These are phyloP conservation scores for Anticlea derivata DNA, from an alignment of 2,888 invertebrate species.

Conservation along the genomic window DNA sequence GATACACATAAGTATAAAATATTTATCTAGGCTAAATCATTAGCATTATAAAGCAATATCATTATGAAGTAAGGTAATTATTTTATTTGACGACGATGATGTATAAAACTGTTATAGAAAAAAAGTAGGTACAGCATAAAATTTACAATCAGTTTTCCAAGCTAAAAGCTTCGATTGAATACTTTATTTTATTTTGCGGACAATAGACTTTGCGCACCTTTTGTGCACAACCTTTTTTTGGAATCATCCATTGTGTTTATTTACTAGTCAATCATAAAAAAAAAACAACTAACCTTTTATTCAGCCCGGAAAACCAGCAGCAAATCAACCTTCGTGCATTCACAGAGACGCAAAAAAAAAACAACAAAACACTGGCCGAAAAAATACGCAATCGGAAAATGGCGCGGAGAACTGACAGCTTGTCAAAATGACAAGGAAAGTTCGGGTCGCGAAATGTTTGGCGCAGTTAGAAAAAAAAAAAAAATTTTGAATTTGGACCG, in stretches of 20 bases:
- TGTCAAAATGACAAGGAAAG: slow-evolving; percentile 43
- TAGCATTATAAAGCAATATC: too few species aligned
- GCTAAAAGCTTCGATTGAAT: not conserved
- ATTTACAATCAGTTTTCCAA: too few species aligned
- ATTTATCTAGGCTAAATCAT: too few species aligned
- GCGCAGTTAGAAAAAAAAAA: slow-evolving; percentile 31
- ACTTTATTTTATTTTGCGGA: not conserved
- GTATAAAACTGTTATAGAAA: too few species aligned
- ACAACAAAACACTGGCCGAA: slow-evolving; percentile 45
- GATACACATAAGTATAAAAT: too few species aligned
- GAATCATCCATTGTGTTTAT: slow-evolving; percentile 20
- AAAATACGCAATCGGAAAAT: slow-evolving; percentile 49
- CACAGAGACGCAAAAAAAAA: slow-evolving; percentile 37
- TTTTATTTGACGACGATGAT: too few species aligned
- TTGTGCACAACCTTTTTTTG: not conserved
- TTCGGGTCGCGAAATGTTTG: slow-evolving; percentile 27
- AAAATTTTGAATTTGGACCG: slow-evolving; percentile 32
- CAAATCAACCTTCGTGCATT: slow-evolving; percentile 41
- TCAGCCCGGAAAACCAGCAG: slow-evolving; percentile 32
- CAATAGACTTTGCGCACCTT: not conserved
- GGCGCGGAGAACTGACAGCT: slow-evolving; percentile 57
- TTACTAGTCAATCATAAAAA: slow-evolving; percentile 32
- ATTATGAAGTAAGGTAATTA: too few species aligned
- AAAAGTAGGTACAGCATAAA: too few species aligned
- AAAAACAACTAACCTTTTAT: slow-evolving; percentile 41